Percentiles rank a stretch among this genome's conserved stretches.
Evolutionary conservation across 1,140 invertebrate genomes (phyloP).

Genomic region (Amyelois transitella): DNA sequence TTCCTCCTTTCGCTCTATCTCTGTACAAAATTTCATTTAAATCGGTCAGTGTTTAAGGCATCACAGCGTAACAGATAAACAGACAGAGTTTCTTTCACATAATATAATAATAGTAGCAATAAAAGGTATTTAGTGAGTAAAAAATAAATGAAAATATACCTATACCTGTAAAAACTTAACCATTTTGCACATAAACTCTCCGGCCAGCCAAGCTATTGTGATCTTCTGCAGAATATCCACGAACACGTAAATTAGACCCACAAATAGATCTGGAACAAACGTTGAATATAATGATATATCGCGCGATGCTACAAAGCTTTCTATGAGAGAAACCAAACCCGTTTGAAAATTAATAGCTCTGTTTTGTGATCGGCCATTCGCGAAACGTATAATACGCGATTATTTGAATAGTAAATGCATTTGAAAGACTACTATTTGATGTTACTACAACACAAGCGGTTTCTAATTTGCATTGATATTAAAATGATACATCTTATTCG

Average conservation of each 20-base stretch:
- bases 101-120: too few species aligned
- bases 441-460: not conserved
- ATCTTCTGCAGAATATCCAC: conserved; percentile 92
- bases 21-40: too few species aligned
- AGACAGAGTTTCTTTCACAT: too few species aligned
- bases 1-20: too few species aligned
- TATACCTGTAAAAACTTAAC: conserved; percentile 87
- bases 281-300: not conserved
- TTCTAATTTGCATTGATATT: too few species aligned
- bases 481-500: too few species aligned
- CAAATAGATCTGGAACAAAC: conserved; percentile 85
- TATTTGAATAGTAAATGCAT: not conserved
- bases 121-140: too few species aligned
- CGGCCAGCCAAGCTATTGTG: conserved; percentile 89
- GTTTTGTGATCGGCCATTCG: not conserved
- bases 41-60: too few species aligned
- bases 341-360: not conserved
- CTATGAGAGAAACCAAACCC: not conserved
- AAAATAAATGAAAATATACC: not conserved
- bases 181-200: conserved; percentile 91
- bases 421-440: not conserved
- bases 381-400: not conserved
- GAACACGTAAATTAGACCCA: conserved; percentile 89
- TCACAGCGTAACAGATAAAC: too few species aligned
- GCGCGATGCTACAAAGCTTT: not conserved